Percentiles rank a stretch among this genome's conserved stretches.
phyloP scores from a whole-genome alignment of 1,140 invertebrate genomes.

The Medauroidea extradentata region DNA sequence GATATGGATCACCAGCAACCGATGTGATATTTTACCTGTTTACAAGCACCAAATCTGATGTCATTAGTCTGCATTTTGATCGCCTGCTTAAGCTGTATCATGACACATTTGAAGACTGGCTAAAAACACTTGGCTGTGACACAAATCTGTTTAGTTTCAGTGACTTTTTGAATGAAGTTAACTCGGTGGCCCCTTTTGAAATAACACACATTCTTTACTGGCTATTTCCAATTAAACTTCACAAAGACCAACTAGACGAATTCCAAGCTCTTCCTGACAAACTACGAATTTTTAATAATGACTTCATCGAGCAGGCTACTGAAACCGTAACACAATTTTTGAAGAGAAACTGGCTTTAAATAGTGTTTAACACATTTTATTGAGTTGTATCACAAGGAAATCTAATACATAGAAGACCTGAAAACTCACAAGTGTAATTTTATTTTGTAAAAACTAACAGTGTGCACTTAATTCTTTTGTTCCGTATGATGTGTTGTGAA shows the following conservation, averaged over 20 bases:
- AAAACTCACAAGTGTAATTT: too few relatives aligned
- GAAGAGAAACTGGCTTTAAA: too few relatives aligned
- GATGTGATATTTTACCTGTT: conserved; percentile 10
- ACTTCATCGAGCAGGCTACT: too few relatives aligned
- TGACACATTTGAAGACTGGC: neutral
- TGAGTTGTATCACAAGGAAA: too few relatives aligned
- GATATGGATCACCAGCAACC: conserved; percentile 7
- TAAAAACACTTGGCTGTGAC: conserved; percentile 2
- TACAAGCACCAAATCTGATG: neutral
- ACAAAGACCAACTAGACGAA: neutral
- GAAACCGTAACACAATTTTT: too few relatives aligned
- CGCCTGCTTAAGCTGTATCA: neutral
- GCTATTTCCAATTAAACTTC: neutral
- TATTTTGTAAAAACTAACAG: too few relatives aligned
- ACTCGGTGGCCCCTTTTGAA: conserved; percentile 2
- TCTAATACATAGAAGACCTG: too few relatives aligned
- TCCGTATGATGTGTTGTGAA: too few relatives aligned
- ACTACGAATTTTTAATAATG: too few relatives aligned
- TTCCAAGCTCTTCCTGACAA: too few relatives aligned
- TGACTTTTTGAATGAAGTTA: neutral
- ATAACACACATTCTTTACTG: neutral
- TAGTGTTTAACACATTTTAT: too few relatives aligned
- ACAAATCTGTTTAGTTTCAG: neutral
- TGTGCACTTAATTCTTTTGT: too few relatives aligned
- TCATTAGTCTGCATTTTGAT: neutral